Percentiles rank a stretch among this genome's conserved stretches.
Conservation (phyloP, 2,113 vertebrate species). For the Genyomyrus donnyi region DNA sequence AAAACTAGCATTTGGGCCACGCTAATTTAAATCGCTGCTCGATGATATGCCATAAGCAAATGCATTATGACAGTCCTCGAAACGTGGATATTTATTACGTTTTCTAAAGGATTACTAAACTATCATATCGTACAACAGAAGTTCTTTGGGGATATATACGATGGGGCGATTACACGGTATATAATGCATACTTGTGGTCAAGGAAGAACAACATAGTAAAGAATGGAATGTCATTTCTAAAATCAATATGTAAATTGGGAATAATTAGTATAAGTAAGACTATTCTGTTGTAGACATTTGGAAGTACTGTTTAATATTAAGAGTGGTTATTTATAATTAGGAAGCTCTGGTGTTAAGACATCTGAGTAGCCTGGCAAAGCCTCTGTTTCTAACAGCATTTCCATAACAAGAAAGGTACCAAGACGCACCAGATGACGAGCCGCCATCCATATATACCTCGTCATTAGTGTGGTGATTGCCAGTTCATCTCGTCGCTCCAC, state of each 20-base stretch:
- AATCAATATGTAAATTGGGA: background rate
- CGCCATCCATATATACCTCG: conserved; percentile 72
- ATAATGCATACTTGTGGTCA: background rate
- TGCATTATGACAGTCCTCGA: background rate
- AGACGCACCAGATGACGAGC: conserved; percentile 58
- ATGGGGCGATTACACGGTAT: background rate
- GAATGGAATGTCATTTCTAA: background rate
- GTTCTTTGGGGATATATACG: background rate
- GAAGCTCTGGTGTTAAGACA: conserved; percentile 44
- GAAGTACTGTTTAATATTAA: conserved; percentile 10
- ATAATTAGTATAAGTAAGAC: background rate
- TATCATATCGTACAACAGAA: background rate
- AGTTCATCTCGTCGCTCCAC: conserved; percentile 35
- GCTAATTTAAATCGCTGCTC: background rate
- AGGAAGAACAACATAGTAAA: background rate
- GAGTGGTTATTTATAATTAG: conserved; percentile 53
- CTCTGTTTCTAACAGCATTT: conserved; percentile 44
- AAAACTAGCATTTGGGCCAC: background rate
- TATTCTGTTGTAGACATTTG: background rate
- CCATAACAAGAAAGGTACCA: conserved; percentile 80
- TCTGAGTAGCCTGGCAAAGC: conserved; percentile 26
- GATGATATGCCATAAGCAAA: background rate
- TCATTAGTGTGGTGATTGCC: conserved; percentile 30
- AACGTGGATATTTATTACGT: background rate
- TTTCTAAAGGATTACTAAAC: background rate